Evolutionary conservation across 2,113 vertebrate genomes (phyloP).

Genomic region (Gobiocypris rarus): DNA sequence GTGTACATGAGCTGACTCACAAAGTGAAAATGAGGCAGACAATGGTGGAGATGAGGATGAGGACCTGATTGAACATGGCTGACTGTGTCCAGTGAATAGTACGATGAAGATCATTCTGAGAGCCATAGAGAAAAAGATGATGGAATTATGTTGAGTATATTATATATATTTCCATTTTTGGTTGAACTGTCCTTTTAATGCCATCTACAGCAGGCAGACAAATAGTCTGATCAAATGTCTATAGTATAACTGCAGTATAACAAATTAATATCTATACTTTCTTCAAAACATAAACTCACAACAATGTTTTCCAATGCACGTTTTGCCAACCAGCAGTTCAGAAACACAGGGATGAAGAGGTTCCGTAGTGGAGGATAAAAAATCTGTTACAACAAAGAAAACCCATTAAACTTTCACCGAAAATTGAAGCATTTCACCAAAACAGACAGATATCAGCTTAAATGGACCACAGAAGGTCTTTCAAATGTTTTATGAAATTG

Average conservation of each 20-base stretch:
- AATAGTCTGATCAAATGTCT: no score
- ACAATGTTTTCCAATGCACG: constrained; percentile 87
- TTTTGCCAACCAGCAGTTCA: constrained; percentile 88
- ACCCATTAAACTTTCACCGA: background rate
- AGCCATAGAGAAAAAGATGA: constrained; percentile 25
- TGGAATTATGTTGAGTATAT: background rate
- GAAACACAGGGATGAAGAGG: constrained; percentile 86
- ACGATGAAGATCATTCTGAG: constrained; percentile 86
- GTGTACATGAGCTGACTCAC: constrained; percentile 71
- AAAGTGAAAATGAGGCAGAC: constrained; percentile 88
- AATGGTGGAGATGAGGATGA: constrained; percentile 87
- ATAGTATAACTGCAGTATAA: no score
- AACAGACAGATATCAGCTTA: background rate
- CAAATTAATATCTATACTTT: background rate
- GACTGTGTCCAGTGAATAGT: constrained; percentile 85
- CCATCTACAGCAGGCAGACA: no score
- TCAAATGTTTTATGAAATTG: no score
- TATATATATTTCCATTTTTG: no score
- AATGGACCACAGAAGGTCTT: no score
- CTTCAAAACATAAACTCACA: constrained; percentile 76
- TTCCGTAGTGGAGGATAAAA: constrained; percentile 82
- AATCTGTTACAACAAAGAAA: constrained; percentile 72
- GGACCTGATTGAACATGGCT: constrained; percentile 88
- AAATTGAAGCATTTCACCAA: background rate
- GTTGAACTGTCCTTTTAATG: no score